Base-by-base conservation (phyloP, 2,888 invertebrate species). In the Andrena minutula region DNA sequence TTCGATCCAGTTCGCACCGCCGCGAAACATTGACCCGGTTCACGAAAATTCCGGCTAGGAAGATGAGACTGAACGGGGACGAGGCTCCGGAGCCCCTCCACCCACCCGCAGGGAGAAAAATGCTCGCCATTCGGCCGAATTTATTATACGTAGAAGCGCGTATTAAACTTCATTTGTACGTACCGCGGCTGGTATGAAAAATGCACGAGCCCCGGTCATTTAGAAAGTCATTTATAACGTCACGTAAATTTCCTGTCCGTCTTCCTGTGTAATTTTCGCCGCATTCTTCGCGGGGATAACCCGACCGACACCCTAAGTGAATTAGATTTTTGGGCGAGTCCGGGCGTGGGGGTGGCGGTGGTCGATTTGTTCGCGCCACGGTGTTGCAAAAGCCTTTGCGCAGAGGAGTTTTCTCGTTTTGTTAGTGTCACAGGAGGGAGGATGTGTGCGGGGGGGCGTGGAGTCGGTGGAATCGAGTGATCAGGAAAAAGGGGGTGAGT, bases 1-100 rank as follows among this genome's bases (percentile, higher is more conserved):
- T 87, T 88, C 88, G 88, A 86, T 88, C 88, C 87, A 76, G 69
- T 82, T 86, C 78, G 80, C 82, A 79, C 75, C 82, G 85, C 80
- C 58, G 79, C 83, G 86, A 88, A 88, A 87, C 88, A 88, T 87
- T 88, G 88, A 88, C 83, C 86, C 73, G 83, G 70, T 88, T 87
- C 83, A 65, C 79, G 83, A 83, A 79, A 88, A 88, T 85, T 80
- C 78, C 75, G 51, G 32, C 60, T 76, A 72, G 70, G 75, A 73
- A 81, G 79, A 83, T 79, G 70, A 74, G 71, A 72, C 76, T 8
- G 61, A 77, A 53, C 68, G 74, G 41, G 77, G 71, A 71, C 65
- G 60, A 68, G 28, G 12, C 58, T 28, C 51, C 28, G 12, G 23
- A 28, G 30, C 16, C 56, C 35, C 41, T 16, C 41, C 41, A 5